These are phyloP conservation scores for Lepidonotus clava DNA, from an alignment of 2,888 invertebrate species.

Conservation along the genomic window DNA sequence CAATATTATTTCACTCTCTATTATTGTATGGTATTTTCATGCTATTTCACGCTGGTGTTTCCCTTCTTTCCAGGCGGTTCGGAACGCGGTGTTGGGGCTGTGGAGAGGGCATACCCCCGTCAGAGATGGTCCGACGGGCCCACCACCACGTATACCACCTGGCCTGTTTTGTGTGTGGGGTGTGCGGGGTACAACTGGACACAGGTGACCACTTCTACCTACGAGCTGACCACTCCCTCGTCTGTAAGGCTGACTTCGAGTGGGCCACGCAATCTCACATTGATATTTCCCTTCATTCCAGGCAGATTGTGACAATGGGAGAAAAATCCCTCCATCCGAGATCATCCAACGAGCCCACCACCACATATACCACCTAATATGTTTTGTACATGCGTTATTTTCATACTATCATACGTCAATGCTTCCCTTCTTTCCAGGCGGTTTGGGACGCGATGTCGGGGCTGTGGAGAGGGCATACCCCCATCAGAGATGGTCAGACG, in stretches of 20 bases:
- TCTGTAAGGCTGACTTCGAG: constrained; percentile 98
- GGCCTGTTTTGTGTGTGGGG: constrained; percentile 80
- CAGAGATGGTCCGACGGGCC: constrained; percentile 95
- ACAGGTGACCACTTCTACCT: constrained; percentile 98
- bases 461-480: constrained; percentile 96
- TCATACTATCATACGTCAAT: too few relatives aligned
- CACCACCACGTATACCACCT: constrained; percentile 91
- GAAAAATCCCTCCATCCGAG: constrained; percentile 96
- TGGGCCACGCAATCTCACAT: constrained; percentile 46
- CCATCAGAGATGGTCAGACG: constrained; percentile 96
- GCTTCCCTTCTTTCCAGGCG: constrained; percentile 86
- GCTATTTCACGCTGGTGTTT: too few relatives aligned
- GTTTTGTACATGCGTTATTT: constrained; percentile 82
- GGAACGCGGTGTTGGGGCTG: constrained; percentile 98
- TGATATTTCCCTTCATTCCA: too few relatives aligned
- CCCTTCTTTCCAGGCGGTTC: constrained; percentile 95
- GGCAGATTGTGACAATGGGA: constrained; percentile 97
- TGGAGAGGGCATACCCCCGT: constrained; percentile 96
- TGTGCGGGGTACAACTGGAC: constrained; percentile 92
- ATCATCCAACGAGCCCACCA: constrained; percentile 96
- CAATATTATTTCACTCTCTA: too few relatives aligned
- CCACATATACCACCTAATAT: constrained; percentile 86
- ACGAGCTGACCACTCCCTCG: constrained; percentile 97
- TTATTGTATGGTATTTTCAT: too few relatives aligned
- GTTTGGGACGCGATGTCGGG: constrained; percentile 97